These are phyloP conservation scores for Oegoconia quadripuncta DNA, from an alignment of 2,888 invertebrate species.

Conservation along the genomic window DNA sequence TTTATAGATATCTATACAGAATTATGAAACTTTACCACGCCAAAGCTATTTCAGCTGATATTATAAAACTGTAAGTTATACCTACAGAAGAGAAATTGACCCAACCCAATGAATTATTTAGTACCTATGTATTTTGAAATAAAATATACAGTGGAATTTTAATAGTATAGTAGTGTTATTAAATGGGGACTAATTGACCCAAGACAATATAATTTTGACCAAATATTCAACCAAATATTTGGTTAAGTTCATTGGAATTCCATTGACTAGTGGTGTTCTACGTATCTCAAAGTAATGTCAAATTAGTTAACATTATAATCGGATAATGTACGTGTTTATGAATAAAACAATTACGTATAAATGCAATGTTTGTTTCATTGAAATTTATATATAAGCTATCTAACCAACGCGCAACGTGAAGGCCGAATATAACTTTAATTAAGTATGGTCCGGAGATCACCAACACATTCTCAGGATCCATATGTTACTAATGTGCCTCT, in stretches of 20 bases:
- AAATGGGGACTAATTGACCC: slow-evolving; percentile 42
- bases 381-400: too few relatives aligned
- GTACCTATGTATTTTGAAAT: neutral
- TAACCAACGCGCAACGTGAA: too few relatives aligned
- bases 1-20: slow-evolving; percentile 17
- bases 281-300: slow-evolving; percentile 58
- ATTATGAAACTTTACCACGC: slow-evolving; percentile 31
- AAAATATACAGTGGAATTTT: slow-evolving; percentile 32
- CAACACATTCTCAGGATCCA: too few relatives aligned
- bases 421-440: too few relatives aligned
- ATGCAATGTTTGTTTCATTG: too few relatives aligned
- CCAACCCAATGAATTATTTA: neutral
- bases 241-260: slow-evolving; percentile 57
- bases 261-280: slow-evolving; percentile 50
- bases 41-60: slow-evolving; percentile 52
- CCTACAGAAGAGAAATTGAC: neutral
- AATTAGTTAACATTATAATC: slow-evolving; percentile 52
- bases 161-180: slow-evolving; percentile 36
- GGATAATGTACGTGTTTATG: slow-evolving; percentile 59
- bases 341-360: slow-evolving; percentile 70
- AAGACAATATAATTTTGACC: slow-evolving; percentile 73
- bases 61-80: slow-evolving; percentile 21
- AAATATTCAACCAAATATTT: slow-evolving; percentile 69
- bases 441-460: too few relatives aligned
- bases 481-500: too few relatives aligned